Percentiles rank a stretch among this genome's conserved stretches.
Evolutionary conservation across 1,140 invertebrate genomes (phyloP).

Genomic region (Aphis craccivora): DNA sequence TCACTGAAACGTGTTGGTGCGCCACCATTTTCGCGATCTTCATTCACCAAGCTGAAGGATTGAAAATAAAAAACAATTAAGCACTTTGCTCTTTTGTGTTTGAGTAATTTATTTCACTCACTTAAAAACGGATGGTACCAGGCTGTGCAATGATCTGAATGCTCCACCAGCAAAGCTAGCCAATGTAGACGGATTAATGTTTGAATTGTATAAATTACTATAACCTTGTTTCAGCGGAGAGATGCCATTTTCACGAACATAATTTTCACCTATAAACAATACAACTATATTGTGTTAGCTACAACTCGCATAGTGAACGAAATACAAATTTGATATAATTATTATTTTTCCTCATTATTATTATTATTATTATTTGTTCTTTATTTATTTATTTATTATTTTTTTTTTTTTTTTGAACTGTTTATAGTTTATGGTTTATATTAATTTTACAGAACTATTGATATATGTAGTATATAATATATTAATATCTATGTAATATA

Average conservation of each 20-base stretch:
- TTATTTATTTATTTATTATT: too few relatives aligned
- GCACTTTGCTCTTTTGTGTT: neutral
- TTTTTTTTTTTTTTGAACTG: neutral
- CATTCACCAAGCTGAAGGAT: conserved; percentile 58
- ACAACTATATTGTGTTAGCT: neutral
- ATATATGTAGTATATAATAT: neutral
- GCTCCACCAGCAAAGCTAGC: conserved; percentile 73
- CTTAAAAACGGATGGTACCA: conserved; percentile 66
- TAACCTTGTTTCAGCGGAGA: conserved; percentile 51
- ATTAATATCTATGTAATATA: too few relatives aligned
- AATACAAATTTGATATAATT: neutral
- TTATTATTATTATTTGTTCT: too few relatives aligned
- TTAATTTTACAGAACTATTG: neutral
- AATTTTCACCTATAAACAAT: conserved; percentile 49
- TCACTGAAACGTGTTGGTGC: conserved; percentile 58
- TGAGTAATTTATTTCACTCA: conserved; percentile 53
- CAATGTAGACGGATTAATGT: conserved; percentile 70
- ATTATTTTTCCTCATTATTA: too few relatives aligned
- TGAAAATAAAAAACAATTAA: neutral
- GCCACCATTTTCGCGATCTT: conserved; percentile 49
- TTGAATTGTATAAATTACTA: conserved; percentile 69
- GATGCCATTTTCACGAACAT: conserved; percentile 42
- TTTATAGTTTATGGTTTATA: neutral
- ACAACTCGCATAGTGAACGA: neutral
- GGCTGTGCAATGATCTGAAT: conserved; percentile 71